These are phyloP conservation scores for Proteles cristata DNA, from an alignment of 2,113 vertebrate species.

Conservation along the genomic window DNA sequence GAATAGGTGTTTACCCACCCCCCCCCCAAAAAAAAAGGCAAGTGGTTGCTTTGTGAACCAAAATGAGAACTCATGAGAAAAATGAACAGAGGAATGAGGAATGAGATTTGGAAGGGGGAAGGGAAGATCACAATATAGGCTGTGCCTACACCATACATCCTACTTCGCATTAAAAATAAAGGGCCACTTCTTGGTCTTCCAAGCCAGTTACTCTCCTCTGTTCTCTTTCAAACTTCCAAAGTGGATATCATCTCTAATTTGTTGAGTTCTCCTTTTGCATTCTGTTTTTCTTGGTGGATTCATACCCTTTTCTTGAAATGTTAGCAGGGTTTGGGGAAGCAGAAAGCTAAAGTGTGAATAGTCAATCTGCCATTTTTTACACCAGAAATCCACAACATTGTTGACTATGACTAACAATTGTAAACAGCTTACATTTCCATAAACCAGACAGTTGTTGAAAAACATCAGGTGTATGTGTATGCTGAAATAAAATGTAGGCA, in stretches of 20 bases:
- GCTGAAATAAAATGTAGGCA: background rate
- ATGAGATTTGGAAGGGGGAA: background rate
- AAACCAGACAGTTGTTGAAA: conserved; percentile 17
- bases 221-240: background rate
- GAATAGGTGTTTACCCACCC: background rate
- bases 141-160: background rate
- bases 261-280: background rate
- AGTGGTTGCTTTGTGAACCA: background rate
- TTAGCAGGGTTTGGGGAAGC: background rate
- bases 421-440: background rate
- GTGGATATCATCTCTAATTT: conserved; percentile 10
- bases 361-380: background rate
- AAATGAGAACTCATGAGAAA: background rate
- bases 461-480: background rate
- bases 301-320: background rate
- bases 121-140: background rate
- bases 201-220: background rate
- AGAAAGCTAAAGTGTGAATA: background rate
- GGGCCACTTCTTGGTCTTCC: background rate
- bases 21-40: background rate
- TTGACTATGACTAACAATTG: conserved; percentile 41
- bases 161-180: background rate
- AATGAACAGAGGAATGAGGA: background rate
- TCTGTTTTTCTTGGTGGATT: background rate
- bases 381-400: background rate